Base-by-base conservation (phyloP, 2,113 vertebrate genomes). In the Macroglossus sobrinus region DNA sequence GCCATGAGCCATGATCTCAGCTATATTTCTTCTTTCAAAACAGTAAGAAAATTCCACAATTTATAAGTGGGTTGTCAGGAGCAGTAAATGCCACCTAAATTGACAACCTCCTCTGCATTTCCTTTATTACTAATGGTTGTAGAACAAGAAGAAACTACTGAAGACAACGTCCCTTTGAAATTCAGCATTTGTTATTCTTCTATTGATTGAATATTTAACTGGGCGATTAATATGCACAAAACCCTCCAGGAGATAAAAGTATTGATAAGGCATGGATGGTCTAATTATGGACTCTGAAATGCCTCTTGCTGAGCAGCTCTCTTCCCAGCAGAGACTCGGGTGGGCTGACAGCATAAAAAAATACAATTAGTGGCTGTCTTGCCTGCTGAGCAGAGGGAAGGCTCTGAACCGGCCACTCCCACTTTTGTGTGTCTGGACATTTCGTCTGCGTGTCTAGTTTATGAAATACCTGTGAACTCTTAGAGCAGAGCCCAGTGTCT, bases 331-430 rank as follows among this genome's bases (percentile, higher is more conserved):
- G 45, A 45, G 16, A 12, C 55, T 16, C 55, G 2, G 13, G 68
- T 21, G 59, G 35, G 35, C 5, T 57, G 9, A 55, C 15, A 3
- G 24, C 0, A 24, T 30, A 1, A 7, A 12, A 12, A 45, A 8
- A 21, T 5, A 0, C 26, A 4, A 28, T 6, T 16, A 4, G 38
- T 0, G 12, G 19, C 0, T 59, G 15, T 13, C 28, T 0, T 3
- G 4, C 28, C 33, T 50, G 26, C 53, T 24, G 14, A 69, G 43
- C 14, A n/a, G 14, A 22, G 45, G 4, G 6, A 63, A 35, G 55
- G 9, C 9, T 33, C 3, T 10, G 50, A 43, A 40, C 28, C 0
- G 0, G 16, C n/a, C 50, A 33, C 18, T 35, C 14, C 22, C 6
- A 28, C 47, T 26, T 53, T 53, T 43, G 18, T n/a, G 19, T 50